Evolutionary conservation across 2,888 invertebrate genomes (phyloP).

Genomic region (Trachelus iudaicus): DNA sequence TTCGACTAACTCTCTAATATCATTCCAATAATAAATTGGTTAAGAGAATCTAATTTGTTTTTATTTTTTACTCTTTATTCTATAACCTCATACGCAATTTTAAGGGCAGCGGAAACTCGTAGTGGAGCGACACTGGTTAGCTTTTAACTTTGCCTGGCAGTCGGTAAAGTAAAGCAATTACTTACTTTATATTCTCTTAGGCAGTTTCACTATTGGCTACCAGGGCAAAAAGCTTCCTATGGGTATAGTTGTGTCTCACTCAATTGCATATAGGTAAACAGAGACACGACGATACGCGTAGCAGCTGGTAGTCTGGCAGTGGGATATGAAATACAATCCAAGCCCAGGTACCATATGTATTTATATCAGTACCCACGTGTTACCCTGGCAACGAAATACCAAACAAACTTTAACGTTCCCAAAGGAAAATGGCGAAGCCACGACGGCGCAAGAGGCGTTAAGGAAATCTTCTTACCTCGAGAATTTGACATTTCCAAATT

Average conservation of each 20-base stretch:
- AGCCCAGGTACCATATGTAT: not conserved
- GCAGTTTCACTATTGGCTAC: not conserved
- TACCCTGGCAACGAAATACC: slow-evolving; percentile 21
- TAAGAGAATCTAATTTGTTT: not conserved
- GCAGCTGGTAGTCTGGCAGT: too few relatives aligned
- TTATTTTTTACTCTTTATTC: not conserved
- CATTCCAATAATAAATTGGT: slow-evolving; percentile 36
- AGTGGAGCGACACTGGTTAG: not conserved
- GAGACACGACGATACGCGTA: too few relatives aligned
- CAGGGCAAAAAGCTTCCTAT: not conserved
- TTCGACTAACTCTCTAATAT: slow-evolving; percentile 38
- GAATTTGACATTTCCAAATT: not conserved
- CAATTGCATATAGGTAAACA: too few relatives aligned
- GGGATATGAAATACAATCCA: too few relatives aligned
- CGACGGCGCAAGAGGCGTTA: not conserved
- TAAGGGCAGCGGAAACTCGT: not conserved
- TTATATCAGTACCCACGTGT: slow-evolving; percentile 11
- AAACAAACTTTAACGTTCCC: not conserved
- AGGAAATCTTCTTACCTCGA: not conserved
- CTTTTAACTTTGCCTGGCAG: not conserved
- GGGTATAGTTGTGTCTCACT: too few relatives aligned
- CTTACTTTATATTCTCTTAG: not conserved
- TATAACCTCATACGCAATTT: not conserved
- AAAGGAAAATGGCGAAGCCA: not conserved
- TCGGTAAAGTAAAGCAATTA: not conserved